Percentiles rank a stretch among this genome's conserved stretches.
Evolutionary conservation across 2,797 vertebrate species (phyloP).

Genomic region (Sebastes vulpes): DNA sequence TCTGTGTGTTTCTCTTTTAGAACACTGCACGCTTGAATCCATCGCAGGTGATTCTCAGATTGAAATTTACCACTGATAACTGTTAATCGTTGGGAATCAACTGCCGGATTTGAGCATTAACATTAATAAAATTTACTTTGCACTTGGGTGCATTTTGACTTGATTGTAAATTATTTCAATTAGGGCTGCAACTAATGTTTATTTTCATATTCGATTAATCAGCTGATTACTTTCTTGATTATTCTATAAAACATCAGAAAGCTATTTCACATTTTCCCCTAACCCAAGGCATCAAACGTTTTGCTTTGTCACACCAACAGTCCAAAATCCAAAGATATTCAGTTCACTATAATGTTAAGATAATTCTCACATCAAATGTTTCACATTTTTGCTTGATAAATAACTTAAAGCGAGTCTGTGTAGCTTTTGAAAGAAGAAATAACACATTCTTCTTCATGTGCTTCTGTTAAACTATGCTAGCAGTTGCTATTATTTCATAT

Average conservation of each 20-base stretch:
- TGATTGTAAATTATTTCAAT: background rate
- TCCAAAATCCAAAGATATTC: background rate
- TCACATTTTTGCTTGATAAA: background rate
- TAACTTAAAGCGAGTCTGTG: background rate
- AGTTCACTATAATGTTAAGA: background rate
- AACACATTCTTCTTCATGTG: background rate
- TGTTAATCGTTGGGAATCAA: background rate
- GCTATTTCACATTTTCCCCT: background rate
- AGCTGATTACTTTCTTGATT: background rate
- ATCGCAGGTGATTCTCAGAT: slow-evolving; percentile 14
- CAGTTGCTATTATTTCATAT: background rate
- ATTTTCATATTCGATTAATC: background rate
- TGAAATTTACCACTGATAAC: background rate
- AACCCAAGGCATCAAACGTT: background rate
- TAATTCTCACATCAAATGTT: background rate
- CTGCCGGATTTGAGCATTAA: background rate
- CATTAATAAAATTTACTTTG: background rate
- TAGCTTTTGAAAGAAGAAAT: background rate
- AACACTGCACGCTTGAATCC: slow-evolving; percentile 6
- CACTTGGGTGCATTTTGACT: background rate
- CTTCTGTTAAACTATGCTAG: background rate
- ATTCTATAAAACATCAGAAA: background rate
- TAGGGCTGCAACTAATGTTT: background rate
- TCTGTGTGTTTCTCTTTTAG: slow-evolving; percentile 8
- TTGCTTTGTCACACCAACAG: background rate